Evolutionary conservation across 2,797 vertebrate species (phyloP).

Genomic region (Spatula clypeata): DNA sequence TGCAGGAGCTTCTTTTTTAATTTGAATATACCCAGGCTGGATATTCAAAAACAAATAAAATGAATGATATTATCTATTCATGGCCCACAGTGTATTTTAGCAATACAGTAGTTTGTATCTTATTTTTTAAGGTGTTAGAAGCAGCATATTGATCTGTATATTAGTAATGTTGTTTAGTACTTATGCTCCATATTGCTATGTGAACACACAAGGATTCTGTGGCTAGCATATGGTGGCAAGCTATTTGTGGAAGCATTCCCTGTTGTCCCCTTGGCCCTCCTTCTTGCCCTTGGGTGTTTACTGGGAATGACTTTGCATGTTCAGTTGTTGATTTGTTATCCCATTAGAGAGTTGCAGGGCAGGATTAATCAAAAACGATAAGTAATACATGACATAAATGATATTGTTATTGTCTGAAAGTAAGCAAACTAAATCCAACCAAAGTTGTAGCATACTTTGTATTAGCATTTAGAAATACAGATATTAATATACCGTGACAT

Average conservation of each 20-base stretch:
- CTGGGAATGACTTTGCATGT: not conserved
- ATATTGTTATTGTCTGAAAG: not conserved
- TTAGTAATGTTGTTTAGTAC: not conserved
- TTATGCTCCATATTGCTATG: not conserved
- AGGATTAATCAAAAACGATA: not conserved
- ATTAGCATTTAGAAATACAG: not conserved
- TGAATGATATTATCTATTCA: not conserved
- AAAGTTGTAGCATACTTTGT: not conserved
- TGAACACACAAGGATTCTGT: not conserved
- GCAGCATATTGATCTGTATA: not conserved
- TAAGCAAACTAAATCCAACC: not conserved
- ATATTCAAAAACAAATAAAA: not conserved
- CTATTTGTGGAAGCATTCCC: not conserved
- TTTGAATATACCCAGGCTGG: not conserved
- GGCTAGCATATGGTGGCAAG: not conserved
- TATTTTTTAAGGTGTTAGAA: not conserved
- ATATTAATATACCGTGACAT: not conserved
- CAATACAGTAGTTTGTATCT: not conserved
- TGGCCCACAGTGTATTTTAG: not conserved
- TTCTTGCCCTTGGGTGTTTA: not conserved
- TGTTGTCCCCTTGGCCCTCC: fast-evolving
- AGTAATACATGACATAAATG: not conserved
- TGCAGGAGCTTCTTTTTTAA: not conserved
- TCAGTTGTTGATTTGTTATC: not conserved
- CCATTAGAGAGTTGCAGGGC: not conserved